Evolutionary conservation across 2,797 vertebrate species (phyloP), one percentile per base, ranked within the genome.

Genomic region (Danio choprae): DNA sequence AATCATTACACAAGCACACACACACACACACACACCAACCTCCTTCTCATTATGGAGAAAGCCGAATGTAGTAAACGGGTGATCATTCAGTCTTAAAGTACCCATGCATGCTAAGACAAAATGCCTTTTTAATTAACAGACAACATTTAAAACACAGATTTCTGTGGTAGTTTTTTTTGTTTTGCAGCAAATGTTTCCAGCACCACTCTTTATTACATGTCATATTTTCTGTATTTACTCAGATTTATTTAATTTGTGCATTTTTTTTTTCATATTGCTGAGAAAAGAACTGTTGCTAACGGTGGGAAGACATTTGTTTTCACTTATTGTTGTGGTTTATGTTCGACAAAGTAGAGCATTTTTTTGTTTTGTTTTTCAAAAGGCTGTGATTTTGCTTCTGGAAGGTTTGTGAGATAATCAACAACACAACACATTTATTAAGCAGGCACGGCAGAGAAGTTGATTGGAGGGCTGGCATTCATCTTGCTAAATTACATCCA

Each of bases 1-100:
- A 69, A 50, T 84, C 80, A 87, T 85, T 89, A 81, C 58, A 79
- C 77, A 64, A 76, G 53, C n/a, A 77, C 62, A 74, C 71, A 65
- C 67, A 63, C 53, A n/a, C n/a, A n/a, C n/a, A n/a, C 29, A 29
- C 29, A 29, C 73, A 46, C 69, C 53, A 86, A 69, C 65, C 53
- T 79, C 29, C 62, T 65, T 81, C 83, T 75, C 36, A 53, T 56
- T 60, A 78, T n/a, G 60, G 56, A 10, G 8, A 60, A 46, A 64
- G 38, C 18, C 15, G 15, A 44, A 41, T 71, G 44, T 46, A 68
- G 22, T 16, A 16, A 38, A 10, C 6, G 59, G 22, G 44, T 38
- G 44, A 60, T 51, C n/a, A 20, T 58, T 40, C 11, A 44, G 20
- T 18, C 10, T 20, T 50, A 15, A 50, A 50, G n/a, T 18, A 43